Conservation (phyloP, 2,888 invertebrate genomes). For the Celastrina argiolus region DNA sequence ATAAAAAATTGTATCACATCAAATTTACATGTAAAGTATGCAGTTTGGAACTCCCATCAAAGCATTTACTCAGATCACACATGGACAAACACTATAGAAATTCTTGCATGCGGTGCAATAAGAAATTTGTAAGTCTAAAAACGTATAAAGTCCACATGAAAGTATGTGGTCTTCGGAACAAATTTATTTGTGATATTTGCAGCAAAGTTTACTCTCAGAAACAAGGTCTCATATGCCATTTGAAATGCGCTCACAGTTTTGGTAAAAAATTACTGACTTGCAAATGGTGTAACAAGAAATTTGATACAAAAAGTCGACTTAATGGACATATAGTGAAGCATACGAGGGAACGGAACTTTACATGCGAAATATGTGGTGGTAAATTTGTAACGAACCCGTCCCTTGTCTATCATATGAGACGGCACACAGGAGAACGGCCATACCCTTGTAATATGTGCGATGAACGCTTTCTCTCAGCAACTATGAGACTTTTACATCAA, state of each 20-base stretch:
- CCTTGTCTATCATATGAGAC: slow-evolving; percentile 54
- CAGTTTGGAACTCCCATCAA: slow-evolving; percentile 52
- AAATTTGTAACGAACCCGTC: slow-evolving; percentile 61
- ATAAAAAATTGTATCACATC: slow-evolving; percentile 48
- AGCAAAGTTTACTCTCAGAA: slow-evolving; percentile 53
- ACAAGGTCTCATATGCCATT: slow-evolving; percentile 51
- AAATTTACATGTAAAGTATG: slow-evolving; percentile 55
- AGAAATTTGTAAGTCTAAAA: slow-evolving; percentile 48
- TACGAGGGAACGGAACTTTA: slow-evolving; percentile 58
- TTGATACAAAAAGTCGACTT: slow-evolving; percentile 55
- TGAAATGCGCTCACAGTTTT: slow-evolving; percentile 56
- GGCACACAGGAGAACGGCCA: slow-evolving; percentile 63
- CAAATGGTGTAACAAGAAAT: slow-evolving; percentile 60
- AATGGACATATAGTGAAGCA: slow-evolving; percentile 61
- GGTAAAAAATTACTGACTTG: slow-evolving; percentile 49
- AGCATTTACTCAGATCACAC: slow-evolving; percentile 47
- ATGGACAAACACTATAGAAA: slow-evolving; percentile 51
- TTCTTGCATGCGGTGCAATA: slow-evolving; percentile 50
- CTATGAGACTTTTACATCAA: slow-evolving; percentile 58
- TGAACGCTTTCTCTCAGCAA: slow-evolving; percentile 60
- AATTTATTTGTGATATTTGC: slow-evolving; percentile 60
- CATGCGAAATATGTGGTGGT: slow-evolving; percentile 55
- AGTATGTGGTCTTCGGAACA: slow-evolving; percentile 48
- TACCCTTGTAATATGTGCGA: slow-evolving; percentile 58
- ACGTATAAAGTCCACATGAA: slow-evolving; percentile 50